Percentiles rank a stretch among this genome's conserved stretches.
Conservation (phyloP, 1,140 invertebrate genomes). For the Maconellicoccus hirsutus region DNA sequence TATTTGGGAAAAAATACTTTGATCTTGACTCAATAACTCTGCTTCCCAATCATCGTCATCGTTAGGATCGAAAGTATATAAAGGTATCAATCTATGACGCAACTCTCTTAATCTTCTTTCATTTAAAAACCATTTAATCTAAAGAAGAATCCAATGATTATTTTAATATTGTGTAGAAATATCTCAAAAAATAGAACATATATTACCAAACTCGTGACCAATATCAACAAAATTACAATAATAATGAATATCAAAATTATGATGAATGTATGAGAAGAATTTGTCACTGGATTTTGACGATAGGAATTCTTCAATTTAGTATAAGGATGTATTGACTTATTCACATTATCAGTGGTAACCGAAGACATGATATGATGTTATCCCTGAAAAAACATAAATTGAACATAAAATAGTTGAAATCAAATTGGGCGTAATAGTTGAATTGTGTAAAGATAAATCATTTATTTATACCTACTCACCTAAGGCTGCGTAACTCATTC, state of each 20-base stretch:
- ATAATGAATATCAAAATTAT: not conserved
- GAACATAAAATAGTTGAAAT: too few species aligned
- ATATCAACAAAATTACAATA: not conserved
- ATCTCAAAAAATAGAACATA: not conserved
- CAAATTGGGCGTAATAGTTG: too few species aligned
- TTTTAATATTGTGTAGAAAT: not conserved
- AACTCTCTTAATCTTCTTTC: slow-evolving; percentile 27
- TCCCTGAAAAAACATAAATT: too few species aligned
- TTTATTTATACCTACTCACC: too few species aligned
- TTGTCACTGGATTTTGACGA: too few species aligned
- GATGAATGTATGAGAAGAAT: too few species aligned
- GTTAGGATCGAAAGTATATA: slow-evolving; percentile 28
- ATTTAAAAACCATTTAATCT: not conserved
- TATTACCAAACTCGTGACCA: not conserved
- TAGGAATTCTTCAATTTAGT: too few species aligned
- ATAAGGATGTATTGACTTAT: too few species aligned
- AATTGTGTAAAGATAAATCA: too few species aligned
- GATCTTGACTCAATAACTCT: slow-evolving; percentile 26
- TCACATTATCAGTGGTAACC: too few species aligned
- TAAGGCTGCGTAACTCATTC: too few species aligned
- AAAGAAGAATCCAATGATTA: not conserved
- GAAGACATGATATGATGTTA: too few species aligned
- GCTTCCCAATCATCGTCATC: slow-evolving; percentile 29
- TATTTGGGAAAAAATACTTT: not conserved
- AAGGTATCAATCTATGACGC: slow-evolving; percentile 27